Evolutionary conservation across 2,888 invertebrate species (phyloP).

Genomic region (Drosophila mulleri): DNA sequence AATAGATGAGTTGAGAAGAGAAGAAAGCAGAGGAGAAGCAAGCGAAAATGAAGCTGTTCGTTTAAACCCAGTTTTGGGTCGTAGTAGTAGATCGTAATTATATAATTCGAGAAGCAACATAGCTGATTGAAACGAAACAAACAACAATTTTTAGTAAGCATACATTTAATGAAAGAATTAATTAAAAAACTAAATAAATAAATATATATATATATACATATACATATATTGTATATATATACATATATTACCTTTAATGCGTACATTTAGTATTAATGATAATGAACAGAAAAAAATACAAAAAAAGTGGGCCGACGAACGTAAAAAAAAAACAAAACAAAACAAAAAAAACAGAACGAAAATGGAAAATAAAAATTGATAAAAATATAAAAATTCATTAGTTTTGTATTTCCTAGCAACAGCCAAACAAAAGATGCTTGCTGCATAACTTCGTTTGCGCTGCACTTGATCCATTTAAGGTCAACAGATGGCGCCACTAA

Average conservation of each 20-base stretch:
- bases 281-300: conserved; percentile 10
- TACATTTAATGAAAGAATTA: conserved; percentile 50
- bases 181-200: background rate
- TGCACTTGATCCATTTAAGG: background rate
- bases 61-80: conserved; percentile 30
- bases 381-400: conserved; percentile 6
- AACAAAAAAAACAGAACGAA: conserved; percentile 13
- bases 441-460: background rate
- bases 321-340: conserved; percentile 19
- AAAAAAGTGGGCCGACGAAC: conserved; percentile 12
- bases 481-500: conserved; percentile 30
- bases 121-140: conserved; percentile 9
- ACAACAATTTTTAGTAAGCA: conserved; percentile 56
- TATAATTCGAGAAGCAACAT: conserved; percentile 22
- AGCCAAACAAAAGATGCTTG: conserved; percentile 6
- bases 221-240: conserved; percentile 37
- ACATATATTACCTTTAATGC: conserved; percentile 64
- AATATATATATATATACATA: conserved; percentile 9
- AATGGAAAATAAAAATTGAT: conserved; percentile 34
- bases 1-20: background rate
- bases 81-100: conserved; percentile 41
- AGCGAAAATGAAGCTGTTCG: conserved; percentile 27
- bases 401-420: conserved; percentile 10
- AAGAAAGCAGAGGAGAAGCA: background rate
- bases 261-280: conserved; percentile 69